Percentiles rank a stretch among this genome's conserved stretches.
Conservation (phyloP, 2,113 vertebrate genomes). For the Crocuta crocuta region DNA sequence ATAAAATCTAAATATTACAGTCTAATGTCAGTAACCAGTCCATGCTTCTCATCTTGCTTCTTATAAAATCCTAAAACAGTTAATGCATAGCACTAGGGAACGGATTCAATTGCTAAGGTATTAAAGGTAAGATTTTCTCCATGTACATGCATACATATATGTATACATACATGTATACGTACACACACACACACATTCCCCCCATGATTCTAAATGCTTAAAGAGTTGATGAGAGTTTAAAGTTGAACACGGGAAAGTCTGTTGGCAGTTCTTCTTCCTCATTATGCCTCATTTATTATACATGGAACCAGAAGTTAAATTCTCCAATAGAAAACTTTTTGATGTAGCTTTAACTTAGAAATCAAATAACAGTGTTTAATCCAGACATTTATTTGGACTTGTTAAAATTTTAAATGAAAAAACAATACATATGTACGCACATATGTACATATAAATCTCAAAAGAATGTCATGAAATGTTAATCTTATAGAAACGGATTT, state of each 20-base stretch:
- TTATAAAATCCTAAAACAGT: slow-evolving; percentile 26
- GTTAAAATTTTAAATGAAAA: slow-evolving; percentile 25
- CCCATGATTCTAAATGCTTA: not conserved
- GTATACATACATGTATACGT: not conserved
- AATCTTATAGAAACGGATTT: not conserved
- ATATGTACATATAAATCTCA: not conserved
- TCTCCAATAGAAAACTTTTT: not conserved
- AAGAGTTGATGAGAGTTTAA: not conserved
- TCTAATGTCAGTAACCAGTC: not conserved
- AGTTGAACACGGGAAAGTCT: not conserved
- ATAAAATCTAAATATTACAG: not conserved
- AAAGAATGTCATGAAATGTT: slow-evolving; percentile 14
- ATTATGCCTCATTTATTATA: not conserved
- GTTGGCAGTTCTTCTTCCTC: not conserved
- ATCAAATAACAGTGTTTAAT: not conserved
- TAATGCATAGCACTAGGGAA: not conserved
- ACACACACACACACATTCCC: no score
- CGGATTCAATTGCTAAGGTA: not conserved
- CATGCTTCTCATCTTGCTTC: not conserved
- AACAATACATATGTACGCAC: not conserved
- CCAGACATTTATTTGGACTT: not conserved
- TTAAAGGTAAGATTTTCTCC: not conserved
- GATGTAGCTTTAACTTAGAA: not conserved
- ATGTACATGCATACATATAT: no score
- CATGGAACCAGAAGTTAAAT: not conserved